Evolutionary conservation across 2,797 vertebrate species (phyloP), one percentile per base, ranked within the genome.

Genomic region (Platyrinchus mystaceus): DNA sequence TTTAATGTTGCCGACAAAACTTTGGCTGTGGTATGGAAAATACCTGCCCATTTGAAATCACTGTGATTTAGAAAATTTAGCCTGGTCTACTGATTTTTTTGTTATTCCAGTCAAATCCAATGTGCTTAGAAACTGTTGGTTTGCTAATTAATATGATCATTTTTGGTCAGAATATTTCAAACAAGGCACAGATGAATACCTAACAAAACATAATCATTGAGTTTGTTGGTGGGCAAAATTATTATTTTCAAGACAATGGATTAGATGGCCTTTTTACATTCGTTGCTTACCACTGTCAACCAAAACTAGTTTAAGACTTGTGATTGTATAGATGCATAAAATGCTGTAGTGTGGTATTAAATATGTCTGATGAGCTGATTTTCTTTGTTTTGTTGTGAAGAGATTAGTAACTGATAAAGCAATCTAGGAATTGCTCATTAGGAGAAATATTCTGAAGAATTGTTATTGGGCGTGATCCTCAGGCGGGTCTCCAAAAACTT

Each of bases 261-360:
- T 87, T 89, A 84, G 79, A 66, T 96, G 87, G 84, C 85, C 80
- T 69, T 91, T 91, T 79, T 93, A 70, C 52, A 79, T 73, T 69
- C 18, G 16, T 2, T 87, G 43, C 80, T 90, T 88, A 71, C 27
- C 22, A 32, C 49, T 86, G 41, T 55, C 44, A 63, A 6, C 32
- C 43, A 58, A 15, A 69, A 19, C 28, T 60, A 34, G 20, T 20
- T 46, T 28, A 76, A 78, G 39, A 90, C 23, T 9, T 90, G 67
- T 69, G 63, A 34, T 62, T 66, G 12, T 79, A 23, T 34, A 32
- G 32, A 53, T 78, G 36, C 6, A 14, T 76, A 13, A 84, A 55
- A 18, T 84, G 32, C 28, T 84, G 20, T 60, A 53, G 32, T 34
- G 7, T 78, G 62, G 4, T 68, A 39, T 30, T 71, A 39, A 75